These are phyloP conservation scores for Palloptera scutellata DNA, from an alignment of 2,888 invertebrate genomes.

Conservation along the genomic window DNA sequence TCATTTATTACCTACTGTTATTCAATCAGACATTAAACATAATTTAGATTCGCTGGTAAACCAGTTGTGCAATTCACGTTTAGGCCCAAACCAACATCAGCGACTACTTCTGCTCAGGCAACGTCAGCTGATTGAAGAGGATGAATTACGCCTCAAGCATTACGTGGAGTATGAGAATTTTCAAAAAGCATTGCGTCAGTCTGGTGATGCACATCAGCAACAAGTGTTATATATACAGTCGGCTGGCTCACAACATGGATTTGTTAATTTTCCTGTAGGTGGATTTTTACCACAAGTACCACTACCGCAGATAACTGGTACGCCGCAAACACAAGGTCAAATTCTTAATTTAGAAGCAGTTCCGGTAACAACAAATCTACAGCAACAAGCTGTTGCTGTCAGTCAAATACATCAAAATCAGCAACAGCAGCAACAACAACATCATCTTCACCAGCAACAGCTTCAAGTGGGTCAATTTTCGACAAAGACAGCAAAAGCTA, in stretches of 20 bases:
- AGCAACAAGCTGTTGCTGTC: neutral
- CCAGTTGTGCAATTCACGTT: constrained; percentile 58
- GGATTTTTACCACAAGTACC: constrained; percentile 27
- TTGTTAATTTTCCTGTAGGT: constrained; percentile 35
- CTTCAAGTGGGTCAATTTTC: constrained; percentile 14
- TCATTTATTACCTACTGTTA: constrained; percentile 59
- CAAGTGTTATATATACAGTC: constrained; percentile 39
- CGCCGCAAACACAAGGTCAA: constrained; percentile 26
- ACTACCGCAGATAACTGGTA: constrained; percentile 22
- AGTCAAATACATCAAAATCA: constrained; percentile 16
- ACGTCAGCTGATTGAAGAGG: constrained; percentile 63
- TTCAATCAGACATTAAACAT: constrained; percentile 64
- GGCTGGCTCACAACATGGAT: constrained; percentile 36
- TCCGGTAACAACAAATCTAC: neutral
- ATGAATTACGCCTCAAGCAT: constrained; percentile 62
- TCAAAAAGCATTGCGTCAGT: constrained; percentile 59
- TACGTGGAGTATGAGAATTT: constrained; percentile 64
- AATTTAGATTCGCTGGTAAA: constrained; percentile 62
- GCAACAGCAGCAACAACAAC: constrained; percentile 25
- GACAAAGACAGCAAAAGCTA: constrained; percentile 17
- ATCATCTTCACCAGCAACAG: constrained; percentile 19
- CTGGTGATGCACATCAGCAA: constrained; percentile 37
- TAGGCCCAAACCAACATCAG: constrained; percentile 62
- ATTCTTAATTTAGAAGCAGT: constrained; percentile 6
- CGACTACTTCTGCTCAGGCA: constrained; percentile 60